Percentiles rank a stretch among this genome's conserved stretches.
Conservation (phyloP, 2,888 invertebrate species). For the Sinohyriopsis cumingii region DNA sequence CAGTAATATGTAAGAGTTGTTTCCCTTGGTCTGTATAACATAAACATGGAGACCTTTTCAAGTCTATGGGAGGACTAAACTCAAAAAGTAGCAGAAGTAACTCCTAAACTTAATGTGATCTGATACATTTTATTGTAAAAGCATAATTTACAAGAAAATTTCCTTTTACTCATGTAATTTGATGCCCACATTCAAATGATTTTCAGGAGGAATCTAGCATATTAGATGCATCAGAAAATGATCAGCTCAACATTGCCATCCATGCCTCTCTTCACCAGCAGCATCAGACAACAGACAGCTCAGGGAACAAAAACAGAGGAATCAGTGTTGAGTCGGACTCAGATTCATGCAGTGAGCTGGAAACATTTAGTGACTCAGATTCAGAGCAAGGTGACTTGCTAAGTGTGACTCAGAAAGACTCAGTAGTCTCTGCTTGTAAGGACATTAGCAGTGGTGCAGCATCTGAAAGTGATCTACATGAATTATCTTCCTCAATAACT, state of each 20-base stretch:
- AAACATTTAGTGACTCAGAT: constrained; percentile 72
- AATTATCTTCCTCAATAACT: constrained; percentile 1
- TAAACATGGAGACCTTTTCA: no score
- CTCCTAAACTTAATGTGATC: no score
- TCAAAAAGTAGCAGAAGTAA: no score
- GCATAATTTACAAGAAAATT: no score
- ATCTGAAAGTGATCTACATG: constrained; percentile 23
- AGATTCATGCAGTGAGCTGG: constrained; percentile 59
- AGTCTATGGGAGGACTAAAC: no score
- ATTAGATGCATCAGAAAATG: constrained; percentile 73
- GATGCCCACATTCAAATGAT: neutral
- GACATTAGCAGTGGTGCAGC: constrained; percentile 20
- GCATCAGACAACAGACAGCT: constrained; percentile 5
- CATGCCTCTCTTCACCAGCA: constrained; percentile 68
- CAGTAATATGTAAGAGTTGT: no score
- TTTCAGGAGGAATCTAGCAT: constrained; percentile 57
- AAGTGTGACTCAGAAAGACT: no score
- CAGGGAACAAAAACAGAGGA: neutral
- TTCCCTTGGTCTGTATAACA: no score
- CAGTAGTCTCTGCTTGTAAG: constrained; percentile 6
- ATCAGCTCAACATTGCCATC: constrained; percentile 73
- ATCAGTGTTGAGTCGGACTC: constrained; percentile 36
- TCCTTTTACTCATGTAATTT: no score
- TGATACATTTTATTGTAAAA: no score
- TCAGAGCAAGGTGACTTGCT: no score